phyloP scores from a whole-genome alignment of 1,140 invertebrate species.

The Pseudomyrmex sp. region DNA sequence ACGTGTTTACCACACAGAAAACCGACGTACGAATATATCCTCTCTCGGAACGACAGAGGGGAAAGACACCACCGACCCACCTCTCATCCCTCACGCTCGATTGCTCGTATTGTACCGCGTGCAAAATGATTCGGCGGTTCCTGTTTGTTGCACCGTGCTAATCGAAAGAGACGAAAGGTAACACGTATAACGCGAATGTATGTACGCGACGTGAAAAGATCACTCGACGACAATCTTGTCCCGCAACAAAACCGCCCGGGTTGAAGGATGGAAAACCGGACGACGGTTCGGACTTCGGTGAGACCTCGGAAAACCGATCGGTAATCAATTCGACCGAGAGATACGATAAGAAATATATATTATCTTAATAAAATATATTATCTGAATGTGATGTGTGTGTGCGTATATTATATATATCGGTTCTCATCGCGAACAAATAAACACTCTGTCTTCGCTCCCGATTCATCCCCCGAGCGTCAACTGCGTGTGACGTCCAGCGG shows the following conservation, averaged over 20 bases:
- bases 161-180: slow-evolving; percentile 70
- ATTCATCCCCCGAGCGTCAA: not conserved
- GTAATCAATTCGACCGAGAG: no score
- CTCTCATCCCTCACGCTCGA: slow-evolving; percentile 82
- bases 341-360: no score
- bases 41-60: slow-evolving; percentile 55
- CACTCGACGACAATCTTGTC: slow-evolving; percentile 4
- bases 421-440: not conserved
- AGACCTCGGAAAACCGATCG: no score
- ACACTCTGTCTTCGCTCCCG: not conserved
- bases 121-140: slow-evolving; percentile 80
- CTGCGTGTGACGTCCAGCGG: not conserved
- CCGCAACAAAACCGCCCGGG: not conserved
- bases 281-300: no score
- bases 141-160: slow-evolving; percentile 70
- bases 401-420: not conserved
- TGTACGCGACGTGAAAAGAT: slow-evolving; percentile 42
- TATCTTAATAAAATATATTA: not conserved
- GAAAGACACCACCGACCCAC: slow-evolving; percentile 78
- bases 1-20: slow-evolving; percentile 84
- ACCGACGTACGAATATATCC: slow-evolving; percentile 72
- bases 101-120: slow-evolving; percentile 77
- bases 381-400: not conserved
- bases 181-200: not conserved
- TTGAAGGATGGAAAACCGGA: not conserved